These are phyloP conservation scores for Dioctria rufipes DNA, from an alignment of 2,888 invertebrate genomes.

Conservation along the genomic window DNA sequence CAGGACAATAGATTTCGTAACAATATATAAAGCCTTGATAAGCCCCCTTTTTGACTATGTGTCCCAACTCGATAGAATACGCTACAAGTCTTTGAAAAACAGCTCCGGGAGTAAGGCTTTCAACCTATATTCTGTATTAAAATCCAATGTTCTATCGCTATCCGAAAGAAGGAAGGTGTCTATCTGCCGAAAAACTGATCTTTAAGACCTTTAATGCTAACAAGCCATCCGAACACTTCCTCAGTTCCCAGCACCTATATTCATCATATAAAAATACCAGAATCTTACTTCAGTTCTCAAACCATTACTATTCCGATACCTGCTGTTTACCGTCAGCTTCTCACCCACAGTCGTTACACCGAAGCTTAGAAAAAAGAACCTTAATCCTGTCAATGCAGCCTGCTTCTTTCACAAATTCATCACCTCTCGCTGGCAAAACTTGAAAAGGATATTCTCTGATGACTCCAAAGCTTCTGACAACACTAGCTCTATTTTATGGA, in stretches of 20 bases:
- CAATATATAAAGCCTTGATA: neutral
- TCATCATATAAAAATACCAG: neutral
- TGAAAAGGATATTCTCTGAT: too few relatives aligned
- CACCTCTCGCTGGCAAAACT: too few relatives aligned
- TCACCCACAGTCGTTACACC: neutral
- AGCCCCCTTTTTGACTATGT: neutral
- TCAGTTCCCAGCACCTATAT: too few relatives aligned
- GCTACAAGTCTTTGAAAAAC: neutral
- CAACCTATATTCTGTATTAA: neutral
- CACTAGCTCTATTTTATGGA: too few relatives aligned
- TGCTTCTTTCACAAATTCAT: too few relatives aligned
- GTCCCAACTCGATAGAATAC: neutral
- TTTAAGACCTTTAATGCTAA: too few relatives aligned
- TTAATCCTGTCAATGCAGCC: neutral
- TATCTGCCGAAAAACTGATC: too few relatives aligned
- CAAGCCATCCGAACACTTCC: neutral
- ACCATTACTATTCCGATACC: neutral
- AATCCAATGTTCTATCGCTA: neutral
- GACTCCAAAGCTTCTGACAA: too few relatives aligned
- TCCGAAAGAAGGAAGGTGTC: too few relatives aligned
- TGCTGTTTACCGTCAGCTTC: neutral
- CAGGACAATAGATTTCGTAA: too few relatives aligned
- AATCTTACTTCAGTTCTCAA: neutral
- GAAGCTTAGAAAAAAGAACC: too few relatives aligned
- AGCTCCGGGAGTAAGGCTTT: neutral